These are phyloP conservation scores for Enteromius afrohamiltoni DNA, from an alignment of 2,797 vertebrate species.

Conservation along the genomic window DNA sequence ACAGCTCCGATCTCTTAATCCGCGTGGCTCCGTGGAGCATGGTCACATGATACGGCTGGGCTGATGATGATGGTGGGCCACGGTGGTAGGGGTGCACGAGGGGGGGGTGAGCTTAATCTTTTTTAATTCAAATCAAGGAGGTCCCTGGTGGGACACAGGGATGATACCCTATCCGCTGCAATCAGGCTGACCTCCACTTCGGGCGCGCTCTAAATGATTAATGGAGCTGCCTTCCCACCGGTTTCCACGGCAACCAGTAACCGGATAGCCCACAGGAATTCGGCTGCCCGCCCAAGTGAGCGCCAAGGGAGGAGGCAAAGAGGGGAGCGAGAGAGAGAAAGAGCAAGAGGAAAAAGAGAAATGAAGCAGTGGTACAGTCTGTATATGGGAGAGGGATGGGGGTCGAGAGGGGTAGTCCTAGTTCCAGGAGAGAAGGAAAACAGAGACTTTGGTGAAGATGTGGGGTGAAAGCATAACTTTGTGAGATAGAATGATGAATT, in stretches of 20 bases:
- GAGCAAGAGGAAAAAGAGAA: slow-evolving; percentile 45
- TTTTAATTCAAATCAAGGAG: slow-evolving; percentile 97
- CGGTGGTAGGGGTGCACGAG: slow-evolving; percentile 70
- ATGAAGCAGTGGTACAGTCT: slow-evolving; percentile 45
- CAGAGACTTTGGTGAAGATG: slow-evolving; percentile 2
- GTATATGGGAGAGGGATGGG: slow-evolving; percentile 29
- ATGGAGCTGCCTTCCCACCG: slow-evolving; percentile 98
- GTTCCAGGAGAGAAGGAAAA: slow-evolving; percentile 33
- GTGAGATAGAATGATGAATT: slow-evolving; percentile 19
- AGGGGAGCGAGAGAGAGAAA: slow-evolving; percentile 36
- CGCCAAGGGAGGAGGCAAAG: slow-evolving; percentile 56
- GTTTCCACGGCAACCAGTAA: slow-evolving; percentile 99
- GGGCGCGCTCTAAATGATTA: slow-evolving; percentile 99
- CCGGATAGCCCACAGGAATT: slow-evolving; percentile 96
- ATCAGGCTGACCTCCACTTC: slow-evolving; percentile 99
- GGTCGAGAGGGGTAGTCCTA: slow-evolving; percentile 27
- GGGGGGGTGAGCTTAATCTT: slow-evolving; percentile 82
- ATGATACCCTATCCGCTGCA: slow-evolving; percentile 99
- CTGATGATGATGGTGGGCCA: slow-evolving; percentile 88
- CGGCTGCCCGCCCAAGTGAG: slow-evolving; percentile 82
- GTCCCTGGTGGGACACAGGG: slow-evolving; percentile 86
- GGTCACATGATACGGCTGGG: slow-evolving; percentile 93
- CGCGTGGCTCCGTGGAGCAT: slow-evolving; percentile 94
- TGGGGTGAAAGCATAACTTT: slow-evolving; percentile 20
- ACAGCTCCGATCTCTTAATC: slow-evolving; percentile 99